Percentiles rank a stretch among this genome's conserved stretches.
Evolutionary conservation across 2,797 vertebrate species (phyloP).

Genomic region (Chelon auratus): DNA sequence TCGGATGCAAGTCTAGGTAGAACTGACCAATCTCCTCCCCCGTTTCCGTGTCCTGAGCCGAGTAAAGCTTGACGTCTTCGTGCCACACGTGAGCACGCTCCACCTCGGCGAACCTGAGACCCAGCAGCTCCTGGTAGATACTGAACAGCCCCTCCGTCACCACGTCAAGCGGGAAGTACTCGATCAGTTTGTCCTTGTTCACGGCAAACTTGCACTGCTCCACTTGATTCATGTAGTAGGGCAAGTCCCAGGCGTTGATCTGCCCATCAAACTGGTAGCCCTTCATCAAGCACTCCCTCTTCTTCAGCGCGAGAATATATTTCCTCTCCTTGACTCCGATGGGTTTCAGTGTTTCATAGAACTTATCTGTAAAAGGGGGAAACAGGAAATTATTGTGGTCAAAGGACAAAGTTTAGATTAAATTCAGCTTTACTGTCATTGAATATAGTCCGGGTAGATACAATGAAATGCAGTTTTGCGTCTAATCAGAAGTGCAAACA

Average conservation of each 20-base stretch:
- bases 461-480: too few relatives aligned
- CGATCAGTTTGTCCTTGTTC: slow-evolving; percentile 93
- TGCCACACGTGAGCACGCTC: slow-evolving; percentile 89
- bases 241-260: slow-evolving; percentile 95
- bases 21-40: slow-evolving; percentile 92
- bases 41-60: slow-evolving; percentile 85
- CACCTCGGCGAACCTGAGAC: slow-evolving; percentile 89
- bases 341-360: slow-evolving; percentile 89
- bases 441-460: too few relatives aligned
- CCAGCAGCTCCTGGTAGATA: slow-evolving; percentile 94
- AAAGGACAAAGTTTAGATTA: too few relatives aligned
- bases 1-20: slow-evolving; percentile 95
- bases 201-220: slow-evolving; percentile 93
- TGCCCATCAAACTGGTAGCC: slow-evolving; percentile 87
- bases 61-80: slow-evolving; percentile 87
- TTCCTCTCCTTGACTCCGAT: slow-evolving; percentile 89
- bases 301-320: slow-evolving; percentile 91
- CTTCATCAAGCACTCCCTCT: slow-evolving; percentile 89
- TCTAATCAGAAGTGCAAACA: too few relatives aligned
- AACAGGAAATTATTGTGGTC: neutral
- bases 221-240: slow-evolving; percentile 94
- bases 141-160: slow-evolving; percentile 91
- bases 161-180: slow-evolving; percentile 93
- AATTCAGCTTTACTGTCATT: too few relatives aligned
- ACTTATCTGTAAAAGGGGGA: slow-evolving; percentile 82